Conservation (phyloP, 2,888 invertebrate genomes). For the Scaptomyza flava region DNA sequence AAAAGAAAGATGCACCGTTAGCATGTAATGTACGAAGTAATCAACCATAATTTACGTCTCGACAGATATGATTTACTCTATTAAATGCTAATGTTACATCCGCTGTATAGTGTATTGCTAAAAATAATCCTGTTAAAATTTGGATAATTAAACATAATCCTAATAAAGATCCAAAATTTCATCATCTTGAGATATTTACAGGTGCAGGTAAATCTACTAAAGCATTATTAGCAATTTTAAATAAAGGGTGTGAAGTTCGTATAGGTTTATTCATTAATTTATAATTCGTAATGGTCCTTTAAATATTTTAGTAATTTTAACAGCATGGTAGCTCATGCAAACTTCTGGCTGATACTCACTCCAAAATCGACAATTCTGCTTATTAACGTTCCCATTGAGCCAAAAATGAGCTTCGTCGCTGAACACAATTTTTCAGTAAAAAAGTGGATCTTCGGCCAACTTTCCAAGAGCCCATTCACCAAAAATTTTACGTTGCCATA, state of each 20-base stretch:
- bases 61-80: conserved; percentile 89
- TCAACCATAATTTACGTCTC: conserved; percentile 90
- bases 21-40: conserved; percentile 88
- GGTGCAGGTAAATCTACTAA: conserved; percentile 87
- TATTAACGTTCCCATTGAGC: too few relatives aligned
- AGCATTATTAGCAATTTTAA: conserved; percentile 87
- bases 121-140: conserved; percentile 88
- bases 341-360: too few relatives aligned
- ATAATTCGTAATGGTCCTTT: conserved; percentile 86
- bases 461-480: too few relatives aligned
- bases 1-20: conserved; percentile 90
- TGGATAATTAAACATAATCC: conserved; percentile 88
- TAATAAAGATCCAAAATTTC: conserved; percentile 89
- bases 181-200: conserved; percentile 85
- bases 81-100: conserved; percentile 88
- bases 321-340: too few relatives aligned
- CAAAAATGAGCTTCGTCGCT: too few relatives aligned
- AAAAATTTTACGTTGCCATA: too few relatives aligned
- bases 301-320: conserved; percentile 86
- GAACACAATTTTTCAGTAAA: too few relatives aligned
- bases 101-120: conserved; percentile 89
- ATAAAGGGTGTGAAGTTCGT: conserved; percentile 85
- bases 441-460: too few relatives aligned
- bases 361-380: too few relatives aligned
- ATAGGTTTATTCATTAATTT: conserved; percentile 85